Conservation (phyloP, 2,113 vertebrate species). For the Pteruthius melanotis region DNA sequence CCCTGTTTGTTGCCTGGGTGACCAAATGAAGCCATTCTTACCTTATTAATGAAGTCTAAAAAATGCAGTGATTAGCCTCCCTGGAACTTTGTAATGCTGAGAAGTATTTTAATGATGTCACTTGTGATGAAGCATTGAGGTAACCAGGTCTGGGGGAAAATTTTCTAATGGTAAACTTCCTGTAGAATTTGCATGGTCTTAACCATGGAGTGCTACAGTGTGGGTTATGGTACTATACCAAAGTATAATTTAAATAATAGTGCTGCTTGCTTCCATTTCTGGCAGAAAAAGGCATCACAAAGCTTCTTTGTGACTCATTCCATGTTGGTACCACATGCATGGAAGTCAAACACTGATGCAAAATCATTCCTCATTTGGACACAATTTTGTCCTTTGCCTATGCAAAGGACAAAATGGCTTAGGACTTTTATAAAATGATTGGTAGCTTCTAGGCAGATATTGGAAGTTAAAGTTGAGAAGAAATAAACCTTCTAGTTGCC, state of each 20-base stretch:
- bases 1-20: neutral
- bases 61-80: neutral
- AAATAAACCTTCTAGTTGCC: constrained; percentile 10
- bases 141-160: neutral
- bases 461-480: constrained; percentile 35
- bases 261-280: neutral
- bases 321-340: neutral
- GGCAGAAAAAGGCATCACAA: neutral
- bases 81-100: neutral
- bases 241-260: neutral
- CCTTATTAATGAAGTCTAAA: neutral
- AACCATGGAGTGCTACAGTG: neutral
- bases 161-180: neutral
- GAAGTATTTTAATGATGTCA: neutral
- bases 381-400: neutral
- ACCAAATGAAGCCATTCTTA: neutral
- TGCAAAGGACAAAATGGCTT: neutral
- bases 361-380: neutral
- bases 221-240: neutral
- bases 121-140: neutral
- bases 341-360: neutral
- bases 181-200: neutral
- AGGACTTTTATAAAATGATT: constrained; percentile 2
- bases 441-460: neutral
- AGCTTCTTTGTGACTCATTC: neutral